Evolutionary conservation across 2,888 invertebrate genomes (phyloP), one percentile per base, ranked within the genome.

Genomic region (Osedax fenrisi): DNA sequence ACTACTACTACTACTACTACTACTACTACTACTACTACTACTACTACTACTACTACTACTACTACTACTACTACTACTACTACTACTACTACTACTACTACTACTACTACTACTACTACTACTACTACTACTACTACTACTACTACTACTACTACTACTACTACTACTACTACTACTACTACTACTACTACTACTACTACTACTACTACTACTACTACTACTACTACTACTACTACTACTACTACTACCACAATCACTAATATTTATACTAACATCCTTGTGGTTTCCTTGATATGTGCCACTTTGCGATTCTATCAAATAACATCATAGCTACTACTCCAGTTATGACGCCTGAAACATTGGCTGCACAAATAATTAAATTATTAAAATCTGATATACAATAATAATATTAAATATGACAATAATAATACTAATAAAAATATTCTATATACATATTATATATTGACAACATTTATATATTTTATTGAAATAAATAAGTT

Each of bases 61-160:
- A 73, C 24, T 73, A 73, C 24, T 72, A 73, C 24, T 73, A 73
- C 24, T 73, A 73, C 70, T 25, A 73, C 70, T 72, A 73, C 70
- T 1, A 72, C 68, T 1, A 73, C 68, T 24, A 73, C 68, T 72
- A 73, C 73, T 72, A 73, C 73, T 72, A 73, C 73, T 73, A 73
- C 73, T 72, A 73, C 73, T 1, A 73, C 70, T 73, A 72, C 73
- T 73, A 73, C 70, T 72, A 73, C 73, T 73, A 73, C 70, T 72
- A 73, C 26, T 72, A 73, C 73, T 73, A 73, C 70, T 72, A 73
- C 70, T 72, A 72, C 73, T 73, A 73, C 73, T 73, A 73, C 70
- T 72, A 73, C 73, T 73, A 73, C 70, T 1, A 72, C 26, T 72
- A 73, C 1, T 72, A 73, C 70, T 72, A 73, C 70, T 1, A 73